Evolutionary conservation across 2,888 invertebrate species (phyloP), one percentile per base, ranked within the genome.

Genomic region (Dione juno): DNA sequence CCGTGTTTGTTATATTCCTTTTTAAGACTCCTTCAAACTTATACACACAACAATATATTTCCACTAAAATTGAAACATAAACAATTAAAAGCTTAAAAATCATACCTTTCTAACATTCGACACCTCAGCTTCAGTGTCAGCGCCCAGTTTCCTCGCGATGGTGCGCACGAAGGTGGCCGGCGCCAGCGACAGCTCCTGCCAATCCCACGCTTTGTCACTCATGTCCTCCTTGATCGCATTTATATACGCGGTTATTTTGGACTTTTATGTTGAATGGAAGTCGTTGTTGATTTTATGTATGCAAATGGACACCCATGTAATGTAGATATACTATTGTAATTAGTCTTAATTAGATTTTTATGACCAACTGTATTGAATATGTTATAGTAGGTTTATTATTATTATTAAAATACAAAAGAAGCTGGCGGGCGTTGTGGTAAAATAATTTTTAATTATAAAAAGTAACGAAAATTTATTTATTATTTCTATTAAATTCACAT

Each of bases 81-180:
- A 28, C 28, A 28, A 28, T 28, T 2, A 28, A 28, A 3, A 28
- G 28, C 5, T 28, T 28, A 35, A 28, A 9, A 52, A 9, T 35
- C 6, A 10, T 11, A 96, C 96, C 95, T 96, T 96, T 86, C 95
- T 94, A 87, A 93, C 93, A 40, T 21, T 64, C 67, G 95, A 78
- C 54, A 82, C 84, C 0, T 96, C 96, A 76, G 96, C 96, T 71
- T 95, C 95, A 0, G 94, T 89, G 76, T 96, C 96, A 0, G 95
- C 95, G 45, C 96, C 96, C 64, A 97, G 92, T 88, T 97, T 97
- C 78, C 97, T 94, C 13, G 95, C 97, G 77, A 98, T 95, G 69
- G 96, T 95, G 73, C 93, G 90, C 81, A 93, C 93, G 78, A 93
- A 82, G 41, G 90, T 91, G 45, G 90, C 92, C 72, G 93, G 93